Evolutionary conservation across 2,113 vertebrate genomes (phyloP).

Genomic region (Aspidoscelis tigris): DNA sequence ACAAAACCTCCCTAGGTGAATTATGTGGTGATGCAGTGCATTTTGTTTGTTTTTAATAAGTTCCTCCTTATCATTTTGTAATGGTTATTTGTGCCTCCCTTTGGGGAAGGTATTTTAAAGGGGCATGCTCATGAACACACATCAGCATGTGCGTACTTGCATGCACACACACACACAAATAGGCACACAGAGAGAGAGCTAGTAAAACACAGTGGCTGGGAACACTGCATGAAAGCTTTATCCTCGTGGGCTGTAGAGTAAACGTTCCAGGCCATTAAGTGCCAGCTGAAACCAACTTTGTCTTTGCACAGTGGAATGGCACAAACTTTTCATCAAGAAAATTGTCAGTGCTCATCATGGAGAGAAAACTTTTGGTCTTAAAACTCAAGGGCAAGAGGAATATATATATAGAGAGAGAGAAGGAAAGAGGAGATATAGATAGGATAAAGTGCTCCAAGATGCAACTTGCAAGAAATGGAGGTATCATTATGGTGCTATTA

Average conservation of each 20-base stretch:
- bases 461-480: not conserved
- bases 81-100: not conserved
- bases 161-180: not conserved
- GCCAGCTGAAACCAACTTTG: conserved; percentile 8
- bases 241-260: not conserved
- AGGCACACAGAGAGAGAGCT: too few species aligned
- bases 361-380: not conserved
- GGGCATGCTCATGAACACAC: not conserved
- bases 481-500: too few species aligned
- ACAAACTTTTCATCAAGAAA: conserved; percentile 12
- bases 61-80: too few species aligned
- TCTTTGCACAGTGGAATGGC: not conserved
- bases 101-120: not conserved
- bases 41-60: not conserved
- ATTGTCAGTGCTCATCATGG: not conserved
- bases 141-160: not conserved
- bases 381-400: not conserved
- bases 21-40: too few species aligned
- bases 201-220: conserved; percentile 7
- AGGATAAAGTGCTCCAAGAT: not conserved
- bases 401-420: too few species aligned
- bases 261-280: conserved; percentile 29
- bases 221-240: conserved; percentile 13
- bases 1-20: too few species aligned
- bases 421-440: not conserved